Evolutionary conservation across 1,140 invertebrate species (phyloP).

Genomic region (Trachymyrmex cornetzi): DNA sequence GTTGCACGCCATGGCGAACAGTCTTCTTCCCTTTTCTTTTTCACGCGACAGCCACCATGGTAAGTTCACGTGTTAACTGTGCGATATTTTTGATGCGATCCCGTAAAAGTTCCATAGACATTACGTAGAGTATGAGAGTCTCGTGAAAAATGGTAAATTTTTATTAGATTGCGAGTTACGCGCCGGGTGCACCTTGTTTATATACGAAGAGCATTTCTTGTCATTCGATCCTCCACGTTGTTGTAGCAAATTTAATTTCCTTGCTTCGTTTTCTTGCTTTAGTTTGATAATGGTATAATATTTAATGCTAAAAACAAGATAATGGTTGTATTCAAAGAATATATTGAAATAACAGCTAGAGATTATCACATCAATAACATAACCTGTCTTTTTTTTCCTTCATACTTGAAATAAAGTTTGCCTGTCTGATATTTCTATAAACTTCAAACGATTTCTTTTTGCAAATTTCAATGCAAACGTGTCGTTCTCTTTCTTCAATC

Average conservation of each 20-base stretch:
- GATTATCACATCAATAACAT: not conserved
- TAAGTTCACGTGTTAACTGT: slow-evolving; percentile 66
- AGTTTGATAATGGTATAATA: not conserved
- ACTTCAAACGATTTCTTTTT: not conserved
- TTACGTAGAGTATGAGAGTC: not conserved
- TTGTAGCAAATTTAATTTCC: not conserved
- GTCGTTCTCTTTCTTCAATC: not conserved
- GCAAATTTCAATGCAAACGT: not conserved
- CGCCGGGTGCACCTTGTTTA: not conserved
- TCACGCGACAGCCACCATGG: slow-evolving; percentile 77
- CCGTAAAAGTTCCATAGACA: not conserved
- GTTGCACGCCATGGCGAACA: slow-evolving; percentile 55
- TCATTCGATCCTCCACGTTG: slow-evolving; percentile 48
- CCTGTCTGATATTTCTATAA: not conserved
- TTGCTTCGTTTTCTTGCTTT: not conserved
- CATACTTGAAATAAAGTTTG: not conserved
- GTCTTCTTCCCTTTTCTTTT: slow-evolving; percentile 76
- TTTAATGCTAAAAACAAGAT: not conserved
- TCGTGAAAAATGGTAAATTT: not conserved
- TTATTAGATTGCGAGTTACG: not conserved
- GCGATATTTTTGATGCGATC: not conserved
- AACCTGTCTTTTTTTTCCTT: not conserved
- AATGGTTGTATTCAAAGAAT: not conserved
- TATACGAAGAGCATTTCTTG: too few relatives aligned
- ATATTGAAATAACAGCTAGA: not conserved